phyloP scores from a whole-genome alignment of 2,797 vertebrate species.

The Xiphorhynchus erythropygius region DNA sequence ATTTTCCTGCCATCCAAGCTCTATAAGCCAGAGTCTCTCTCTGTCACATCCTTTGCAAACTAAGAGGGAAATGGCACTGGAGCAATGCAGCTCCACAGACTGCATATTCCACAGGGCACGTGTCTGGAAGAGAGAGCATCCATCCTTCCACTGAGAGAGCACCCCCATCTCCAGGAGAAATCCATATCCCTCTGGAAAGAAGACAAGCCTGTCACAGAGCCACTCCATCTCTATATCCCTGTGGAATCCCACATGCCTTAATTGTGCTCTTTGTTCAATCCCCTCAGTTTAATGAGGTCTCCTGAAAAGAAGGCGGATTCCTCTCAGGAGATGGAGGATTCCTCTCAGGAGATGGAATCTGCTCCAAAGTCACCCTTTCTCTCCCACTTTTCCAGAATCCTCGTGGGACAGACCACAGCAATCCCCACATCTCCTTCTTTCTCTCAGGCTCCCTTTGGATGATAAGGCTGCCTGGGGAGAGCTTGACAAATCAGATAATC shows the following conservation, averaged over 20 bases:
- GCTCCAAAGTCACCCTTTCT: background rate
- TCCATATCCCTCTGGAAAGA: background rate
- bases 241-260: background rate
- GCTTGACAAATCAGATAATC: background rate
- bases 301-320: background rate
- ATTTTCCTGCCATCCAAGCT: background rate
- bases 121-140: background rate
- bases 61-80: background rate
- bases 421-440: background rate
- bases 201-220: background rate
- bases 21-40: background rate
- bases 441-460: background rate
- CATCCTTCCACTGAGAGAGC: background rate
- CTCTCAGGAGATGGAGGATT: background rate
- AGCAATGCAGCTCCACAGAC: background rate
- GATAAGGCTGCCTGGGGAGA: background rate
- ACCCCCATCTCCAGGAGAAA: background rate
- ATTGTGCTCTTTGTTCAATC: background rate
- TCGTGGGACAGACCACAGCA: background rate
- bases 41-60: background rate
- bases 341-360: background rate
- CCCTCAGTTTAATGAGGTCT: background rate
- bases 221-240: background rate
- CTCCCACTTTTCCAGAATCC: background rate
- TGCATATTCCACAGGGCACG: background rate